Evolutionary conservation across 2,113 vertebrate genomes (phyloP), one percentile per base, ranked within the genome.

Genomic region (Paralichthys olivaceus): DNA sequence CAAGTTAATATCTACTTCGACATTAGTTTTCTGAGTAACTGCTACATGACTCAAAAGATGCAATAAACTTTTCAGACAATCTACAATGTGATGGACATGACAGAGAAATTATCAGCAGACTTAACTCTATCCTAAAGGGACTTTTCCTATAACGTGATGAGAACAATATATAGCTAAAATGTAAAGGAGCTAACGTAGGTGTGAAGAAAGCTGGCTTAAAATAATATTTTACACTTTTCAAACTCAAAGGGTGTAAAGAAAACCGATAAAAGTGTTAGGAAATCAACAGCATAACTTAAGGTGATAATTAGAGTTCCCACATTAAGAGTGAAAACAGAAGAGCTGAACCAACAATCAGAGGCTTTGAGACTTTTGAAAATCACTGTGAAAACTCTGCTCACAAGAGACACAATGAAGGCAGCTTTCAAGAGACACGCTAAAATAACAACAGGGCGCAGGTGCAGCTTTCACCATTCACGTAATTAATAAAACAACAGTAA

Each of bases 231-330:
- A 81, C 80, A 89, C 75, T 76, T 77, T 71, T 66, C 54, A 61
- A 64, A 11, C 47, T 75, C 72, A 59, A 79, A 88, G 78, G 79
- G 76, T 83, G 85, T 64, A 75, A 85, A 79, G 77, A 82, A 77
- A 26, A 13, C 19, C 1, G 20, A n/a, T 55, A 54, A 76, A 91
- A 67, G 91, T 94, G 92, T 89, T 80, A 84, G 91, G 79, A 88
- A 90, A 94, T 91, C 91, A 93, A 95, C 93, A 95, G 94, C 91
- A 94, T 84, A 95, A 93, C 89, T 93, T 37, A 87, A 95, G 92
- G 95, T 95, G 95, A 95, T 96, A 96, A 97, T 96, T 96, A 96
- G 94, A 95, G 91, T 95, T 95, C 92, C 93, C 94, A 95, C 94
- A 94, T 95, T 91, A 91, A 70, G 92, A 93, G 87, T 89, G 94